Conservation (phyloP, 1,140 invertebrate genomes). For the Atta cephalotes region DNA sequence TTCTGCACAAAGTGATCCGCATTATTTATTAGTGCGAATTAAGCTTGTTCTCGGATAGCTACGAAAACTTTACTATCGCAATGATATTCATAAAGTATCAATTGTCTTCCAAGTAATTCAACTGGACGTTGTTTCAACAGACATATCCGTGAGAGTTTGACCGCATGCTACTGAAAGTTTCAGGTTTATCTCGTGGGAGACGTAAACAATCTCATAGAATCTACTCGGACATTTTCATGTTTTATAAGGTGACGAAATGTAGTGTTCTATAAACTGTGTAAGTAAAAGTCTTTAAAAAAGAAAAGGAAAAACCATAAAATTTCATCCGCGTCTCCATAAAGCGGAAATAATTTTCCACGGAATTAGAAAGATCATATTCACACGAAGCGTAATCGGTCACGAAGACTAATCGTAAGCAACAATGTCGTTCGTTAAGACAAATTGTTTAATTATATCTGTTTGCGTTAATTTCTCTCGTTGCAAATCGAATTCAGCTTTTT, state of each 20-base stretch:
- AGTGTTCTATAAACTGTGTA: slow-evolving; percentile 2
- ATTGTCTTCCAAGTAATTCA: slow-evolving; percentile 7
- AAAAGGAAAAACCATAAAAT: neutral
- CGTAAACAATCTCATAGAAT: slow-evolving; percentile 14
- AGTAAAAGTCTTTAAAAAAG: neutral
- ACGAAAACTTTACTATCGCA: neutral
- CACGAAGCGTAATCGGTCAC: neutral
- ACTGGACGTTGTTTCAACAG: neutral
- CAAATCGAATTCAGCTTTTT: neutral
- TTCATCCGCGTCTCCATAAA: slow-evolving; percentile 22
- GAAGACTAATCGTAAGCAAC: neutral
- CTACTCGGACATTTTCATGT: slow-evolving; percentile 36
- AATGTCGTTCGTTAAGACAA: neutral
- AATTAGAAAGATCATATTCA: neutral
- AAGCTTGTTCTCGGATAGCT: neutral
- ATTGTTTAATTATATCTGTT: neutral
- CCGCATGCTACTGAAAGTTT: slow-evolving; percentile 7
- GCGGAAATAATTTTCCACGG: slow-evolving; percentile 35
- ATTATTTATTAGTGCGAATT: too few relatives aligned
- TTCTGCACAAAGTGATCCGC: neutral
- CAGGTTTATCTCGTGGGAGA: neutral
- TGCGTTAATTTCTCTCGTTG: neutral
- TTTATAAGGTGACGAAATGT: slow-evolving; percentile 17
- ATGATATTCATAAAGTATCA: neutral
- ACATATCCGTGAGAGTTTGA: neutral